Percentiles rank a stretch among this genome's conserved stretches.
Evolutionary conservation across 2,113 vertebrate genomes (phyloP).

Genomic region (Lathamus discolor): DNA sequence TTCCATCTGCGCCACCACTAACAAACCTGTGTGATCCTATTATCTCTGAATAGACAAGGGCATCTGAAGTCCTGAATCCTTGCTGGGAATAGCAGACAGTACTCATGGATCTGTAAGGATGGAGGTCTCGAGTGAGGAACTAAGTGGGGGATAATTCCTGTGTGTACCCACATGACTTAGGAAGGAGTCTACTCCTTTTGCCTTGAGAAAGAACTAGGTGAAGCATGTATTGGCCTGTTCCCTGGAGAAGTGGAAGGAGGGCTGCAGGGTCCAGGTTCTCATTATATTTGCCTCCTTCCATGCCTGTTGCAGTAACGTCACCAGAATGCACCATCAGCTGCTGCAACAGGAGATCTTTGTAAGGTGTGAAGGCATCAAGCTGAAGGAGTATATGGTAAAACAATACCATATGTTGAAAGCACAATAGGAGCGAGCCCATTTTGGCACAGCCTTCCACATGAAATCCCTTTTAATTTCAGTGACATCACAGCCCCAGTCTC

Average conservation of each 20-base stretch:
- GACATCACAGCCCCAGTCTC: conserved; percentile 47
- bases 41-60: background rate
- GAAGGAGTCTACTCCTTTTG: background rate
- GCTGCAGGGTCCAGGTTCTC: background rate
- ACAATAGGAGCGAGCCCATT: conserved; percentile 47
- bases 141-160: fast-evolving
- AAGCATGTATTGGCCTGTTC: background rate
- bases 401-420: conserved; percentile 53
- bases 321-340: conserved; percentile 2
- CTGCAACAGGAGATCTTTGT: conserved; percentile 37
- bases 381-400: conserved; percentile 45
- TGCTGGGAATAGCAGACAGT: background rate
- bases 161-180: background rate
- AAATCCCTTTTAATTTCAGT: conserved; percentile 63
- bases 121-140: background rate
- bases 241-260: background rate
- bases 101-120: background rate
- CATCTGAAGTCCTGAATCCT: background rate
- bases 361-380: conserved; percentile 49
- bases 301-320: background rate
- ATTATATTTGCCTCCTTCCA: background rate
- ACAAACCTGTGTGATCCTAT: background rate
- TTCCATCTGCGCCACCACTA: background rate
- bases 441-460: conserved; percentile 40
- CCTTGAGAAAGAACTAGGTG: background rate